phyloP scores from a whole-genome alignment of 2,888 invertebrate genomes.

The Rotaria sp. region DNA sequence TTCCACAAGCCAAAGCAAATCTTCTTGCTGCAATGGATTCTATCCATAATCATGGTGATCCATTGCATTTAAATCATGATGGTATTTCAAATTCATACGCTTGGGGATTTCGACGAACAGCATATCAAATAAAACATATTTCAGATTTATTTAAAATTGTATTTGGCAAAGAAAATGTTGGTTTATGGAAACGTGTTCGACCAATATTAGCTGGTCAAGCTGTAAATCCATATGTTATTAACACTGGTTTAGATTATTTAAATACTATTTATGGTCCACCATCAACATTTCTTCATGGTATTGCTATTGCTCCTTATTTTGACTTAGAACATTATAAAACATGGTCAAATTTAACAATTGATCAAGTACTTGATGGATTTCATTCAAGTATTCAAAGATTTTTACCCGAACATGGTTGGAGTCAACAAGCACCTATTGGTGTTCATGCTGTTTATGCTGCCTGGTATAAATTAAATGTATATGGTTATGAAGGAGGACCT shows the following conservation, averaged over 20 bases:
- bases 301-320: constrained; percentile 11
- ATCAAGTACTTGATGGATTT: neutral
- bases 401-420: neutral
- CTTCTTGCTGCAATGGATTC: neutral
- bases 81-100: neutral
- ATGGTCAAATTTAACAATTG: neutral
- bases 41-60: neutral
- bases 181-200: constrained; percentile 14
- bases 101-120: neutral
- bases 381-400: neutral
- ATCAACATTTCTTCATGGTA: constrained; percentile 6
- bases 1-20: constrained; percentile 43
- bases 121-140: constrained; percentile 32
- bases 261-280: constrained; percentile 27
- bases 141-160: constrained; percentile 30
- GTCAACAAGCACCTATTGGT: neutral
- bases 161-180: constrained; percentile 29
- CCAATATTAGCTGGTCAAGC: constrained; percentile 20
- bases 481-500: neutral
- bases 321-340: neutral
- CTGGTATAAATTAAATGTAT: neutral
- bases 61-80: constrained; percentile 19
- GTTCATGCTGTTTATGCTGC: neutral
- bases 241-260: constrained; percentile 29
- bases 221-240: constrained; percentile 28